A percentile compares a stretch with the other conserved stretches of the same genome.
Evolutionary conservation across 2,888 invertebrate species (phyloP).

Genomic region (Blastobasis lacticolella): DNA sequence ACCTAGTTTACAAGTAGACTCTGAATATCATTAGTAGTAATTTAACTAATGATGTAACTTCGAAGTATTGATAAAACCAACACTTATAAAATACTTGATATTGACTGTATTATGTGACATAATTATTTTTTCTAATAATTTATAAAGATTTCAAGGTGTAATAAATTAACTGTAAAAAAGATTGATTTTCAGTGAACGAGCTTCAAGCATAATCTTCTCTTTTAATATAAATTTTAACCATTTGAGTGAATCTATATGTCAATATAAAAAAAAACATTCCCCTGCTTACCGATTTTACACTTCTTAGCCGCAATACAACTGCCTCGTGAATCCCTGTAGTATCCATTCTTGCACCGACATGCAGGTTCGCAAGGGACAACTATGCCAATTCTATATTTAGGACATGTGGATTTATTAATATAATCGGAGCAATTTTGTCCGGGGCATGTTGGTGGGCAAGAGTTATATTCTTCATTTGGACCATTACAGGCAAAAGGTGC

Average conservation of each 20-base stretch:
- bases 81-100: not conserved
- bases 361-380: slow-evolving; percentile 13
- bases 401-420: slow-evolving; percentile 15
- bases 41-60: too few relatives aligned
- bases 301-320: slow-evolving; percentile 17
- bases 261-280: not conserved
- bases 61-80: not conserved
- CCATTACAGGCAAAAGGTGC: slow-evolving; percentile 16
- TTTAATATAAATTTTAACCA: not conserved
- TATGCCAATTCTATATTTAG: slow-evolving; percentile 6
- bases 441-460: slow-evolving; percentile 16
- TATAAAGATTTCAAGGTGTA: not conserved
- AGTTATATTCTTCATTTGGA: slow-evolving; percentile 14
- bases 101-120: not conserved
- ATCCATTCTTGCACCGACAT: slow-evolving; percentile 20
- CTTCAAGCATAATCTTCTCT: not conserved
- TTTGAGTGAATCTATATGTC: not conserved
- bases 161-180: not conserved
- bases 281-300: slow-evolving; percentile 12
- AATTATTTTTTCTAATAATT: too few relatives aligned
- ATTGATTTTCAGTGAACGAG: not conserved
- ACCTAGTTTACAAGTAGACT: too few relatives aligned
- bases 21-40: too few relatives aligned
- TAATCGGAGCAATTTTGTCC: slow-evolving; percentile 18
- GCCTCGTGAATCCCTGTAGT: slow-evolving; percentile 17